These are phyloP conservation scores for Cervus canadensis DNA, from an alignment of 2,113 vertebrate species.

Conservation along the genomic window DNA sequence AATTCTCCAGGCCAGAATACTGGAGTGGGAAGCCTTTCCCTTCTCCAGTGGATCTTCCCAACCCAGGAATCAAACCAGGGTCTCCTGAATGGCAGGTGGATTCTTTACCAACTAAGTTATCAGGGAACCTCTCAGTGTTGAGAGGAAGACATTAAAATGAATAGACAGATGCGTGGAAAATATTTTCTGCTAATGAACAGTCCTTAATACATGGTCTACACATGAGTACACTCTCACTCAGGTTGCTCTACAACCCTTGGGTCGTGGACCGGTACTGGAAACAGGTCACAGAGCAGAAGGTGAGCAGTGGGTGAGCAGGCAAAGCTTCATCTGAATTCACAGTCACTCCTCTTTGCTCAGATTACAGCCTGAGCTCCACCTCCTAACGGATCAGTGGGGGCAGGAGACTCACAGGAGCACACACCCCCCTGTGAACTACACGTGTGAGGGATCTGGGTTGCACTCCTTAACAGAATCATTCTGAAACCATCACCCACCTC, in stretches of 20 bases:
- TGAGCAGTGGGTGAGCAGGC: neutral
- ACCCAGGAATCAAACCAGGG: neutral
- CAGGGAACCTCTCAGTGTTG: neutral
- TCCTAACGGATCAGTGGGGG: neutral
- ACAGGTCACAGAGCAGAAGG: neutral
- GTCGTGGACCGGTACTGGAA: neutral
- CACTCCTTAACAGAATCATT: neutral
- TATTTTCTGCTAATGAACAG: neutral
- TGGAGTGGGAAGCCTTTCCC: neutral
- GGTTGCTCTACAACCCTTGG: neutral
- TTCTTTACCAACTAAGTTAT: neutral
- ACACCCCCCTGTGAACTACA: neutral
- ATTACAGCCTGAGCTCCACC: neutral
- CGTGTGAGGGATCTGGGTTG: neutral
- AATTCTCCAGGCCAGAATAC: neutral
- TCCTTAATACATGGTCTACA: neutral
- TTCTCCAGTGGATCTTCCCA: neutral
- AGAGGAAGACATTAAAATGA: neutral
- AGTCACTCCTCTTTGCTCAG: neutral
- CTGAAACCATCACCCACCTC: neutral
- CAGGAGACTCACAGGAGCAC: neutral
- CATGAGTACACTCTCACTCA: rapidly evolving
- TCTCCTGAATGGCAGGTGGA: neutral
- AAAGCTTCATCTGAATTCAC: neutral
- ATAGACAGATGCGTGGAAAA: neutral